Percentiles rank a stretch among this genome's conserved stretches.
These are phyloP conservation scores for Forficula auricularia DNA, from an alignment of 1,140 invertebrate genomes.

Conservation along the genomic window DNA sequence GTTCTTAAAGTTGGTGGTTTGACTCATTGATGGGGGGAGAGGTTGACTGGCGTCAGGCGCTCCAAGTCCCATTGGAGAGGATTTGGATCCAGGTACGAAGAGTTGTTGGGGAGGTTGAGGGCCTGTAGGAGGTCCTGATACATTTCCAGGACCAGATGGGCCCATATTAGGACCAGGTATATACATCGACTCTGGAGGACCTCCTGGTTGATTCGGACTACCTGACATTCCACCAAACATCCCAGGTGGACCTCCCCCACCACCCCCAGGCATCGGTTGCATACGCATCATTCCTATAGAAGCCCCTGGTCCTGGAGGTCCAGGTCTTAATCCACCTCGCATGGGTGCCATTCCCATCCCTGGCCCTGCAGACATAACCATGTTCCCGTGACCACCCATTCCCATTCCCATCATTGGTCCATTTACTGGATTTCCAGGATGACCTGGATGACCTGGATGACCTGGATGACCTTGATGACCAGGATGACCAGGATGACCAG, in stretches of 20 bases:
- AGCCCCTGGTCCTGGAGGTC: conserved; percentile 11
- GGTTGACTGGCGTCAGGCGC: conserved; percentile 46
- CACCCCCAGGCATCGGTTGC: conserved; percentile 5
- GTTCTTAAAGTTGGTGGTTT: conserved; percentile 54
- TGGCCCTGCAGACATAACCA: conserved; percentile 16
- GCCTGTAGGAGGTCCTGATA: neutral
- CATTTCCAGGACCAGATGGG: conserved; percentile 15
- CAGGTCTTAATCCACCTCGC: conserved; percentile 23
- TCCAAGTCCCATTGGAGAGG: conserved; percentile 20
- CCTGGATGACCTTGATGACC: conserved; percentile 6
- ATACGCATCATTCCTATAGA: conserved; percentile 11
- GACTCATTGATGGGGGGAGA: conserved; percentile 60
- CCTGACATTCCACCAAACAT: conserved; percentile 14
- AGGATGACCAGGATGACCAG: neutral
- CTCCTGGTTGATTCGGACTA: conserved; percentile 29
- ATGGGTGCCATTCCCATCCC: conserved; percentile 21
- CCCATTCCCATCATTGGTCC: conserved; percentile 20
- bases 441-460: conserved; percentile 19
- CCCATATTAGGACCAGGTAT: conserved; percentile 22
- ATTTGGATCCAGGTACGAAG: conserved; percentile 16
- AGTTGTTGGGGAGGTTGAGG: conserved; percentile 13
- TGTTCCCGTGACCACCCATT: conserved; percentile 23
- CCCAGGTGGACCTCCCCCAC: conserved; percentile 15
- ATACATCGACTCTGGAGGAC: conserved; percentile 20
- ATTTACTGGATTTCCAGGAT: conserved; percentile 22